Evolutionary conservation across 2,797 vertebrate species (phyloP).

Genomic region (Alca torda): DNA sequence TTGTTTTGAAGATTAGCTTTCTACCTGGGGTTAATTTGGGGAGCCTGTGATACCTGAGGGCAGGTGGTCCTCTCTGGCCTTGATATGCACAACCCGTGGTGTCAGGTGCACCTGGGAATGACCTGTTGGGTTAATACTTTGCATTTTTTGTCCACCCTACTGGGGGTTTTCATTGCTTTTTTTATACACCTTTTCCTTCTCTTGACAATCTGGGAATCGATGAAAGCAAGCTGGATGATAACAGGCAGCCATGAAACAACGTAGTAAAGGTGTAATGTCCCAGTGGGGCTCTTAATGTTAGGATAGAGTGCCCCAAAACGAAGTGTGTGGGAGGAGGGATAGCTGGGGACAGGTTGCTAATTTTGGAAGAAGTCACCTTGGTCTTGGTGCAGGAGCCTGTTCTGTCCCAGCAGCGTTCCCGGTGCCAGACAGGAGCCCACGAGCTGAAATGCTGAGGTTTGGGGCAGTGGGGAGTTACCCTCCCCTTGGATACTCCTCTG

Average conservation of each 20-base stretch:
- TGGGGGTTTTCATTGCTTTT: background rate
- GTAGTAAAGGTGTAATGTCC: background rate
- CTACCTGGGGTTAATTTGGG: background rate
- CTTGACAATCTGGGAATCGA: background rate
- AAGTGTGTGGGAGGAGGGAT: background rate
- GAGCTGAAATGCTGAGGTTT: background rate
- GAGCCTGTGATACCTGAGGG: background rate
- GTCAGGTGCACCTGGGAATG: background rate
- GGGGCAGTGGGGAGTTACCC: background rate
- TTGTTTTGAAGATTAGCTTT: background rate
- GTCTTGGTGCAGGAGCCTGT: background rate
- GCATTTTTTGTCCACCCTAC: background rate
- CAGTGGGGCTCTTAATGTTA: accelerated
- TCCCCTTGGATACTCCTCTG: background rate
- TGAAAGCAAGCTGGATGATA: background rate
- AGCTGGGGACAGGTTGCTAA: background rate
- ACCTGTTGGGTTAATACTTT: background rate
- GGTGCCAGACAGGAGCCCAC: background rate
- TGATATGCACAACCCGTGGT: accelerated
- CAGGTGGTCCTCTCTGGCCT: background rate
- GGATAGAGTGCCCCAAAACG: background rate
- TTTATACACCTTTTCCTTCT: background rate
- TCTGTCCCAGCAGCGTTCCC: background rate
- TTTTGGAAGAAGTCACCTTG: background rate
- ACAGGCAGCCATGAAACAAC: background rate